Base-by-base conservation (phyloP, 2,888 invertebrate genomes). In the Ormia ochracea region DNA sequence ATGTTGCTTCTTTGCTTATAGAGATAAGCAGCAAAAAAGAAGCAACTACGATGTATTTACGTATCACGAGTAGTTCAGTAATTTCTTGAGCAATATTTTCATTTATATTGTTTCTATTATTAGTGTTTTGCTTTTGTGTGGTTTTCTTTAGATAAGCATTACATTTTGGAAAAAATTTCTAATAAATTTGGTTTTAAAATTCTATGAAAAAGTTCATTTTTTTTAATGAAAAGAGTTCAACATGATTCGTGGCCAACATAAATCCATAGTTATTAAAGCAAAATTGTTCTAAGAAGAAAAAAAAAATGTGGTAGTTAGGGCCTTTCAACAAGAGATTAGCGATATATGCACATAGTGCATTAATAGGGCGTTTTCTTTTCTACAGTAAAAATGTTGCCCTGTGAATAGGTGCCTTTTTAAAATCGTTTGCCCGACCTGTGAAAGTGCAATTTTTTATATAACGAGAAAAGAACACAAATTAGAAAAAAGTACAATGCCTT, bases 1-100 rank as follows among this genome's bases (percentile, higher is more conserved):
- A 69, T 43, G 17, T 61, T 65, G 69, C 43, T 59, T 19, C 6
- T 61, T 14, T 19, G 12, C 36, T 45, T 68, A 26, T n/a, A 14
- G 43, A 41, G n/a, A 23, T 33, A 43, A 43, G 17, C 58, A 77
- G 14, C n/a, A 76, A 28, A 36, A n/a, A 54, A 17, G 21, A 17
- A 33, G 54, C 54, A 31, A 54, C 31, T 33, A 31, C n/a, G n/a
- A n/a, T 17, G 6, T 50, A 50, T 19, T 17, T 52, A 31, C 52
- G 17, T 52, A 28, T 9, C 14, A 28, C 21, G 10, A 21, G 45
- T 28, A 26, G 23, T 17, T n/a, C n/a, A 14, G 50, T 28, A 50
- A 50, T 50, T 50, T 50, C 50, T 5, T 28, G 50, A 1, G 9
- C n/a, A 28, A 14, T 50, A 28, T 50, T 50, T 28, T 28, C 50